Conservation (phyloP, 2,797 vertebrate genomes). For the Pagetopsis macropterus region DNA sequence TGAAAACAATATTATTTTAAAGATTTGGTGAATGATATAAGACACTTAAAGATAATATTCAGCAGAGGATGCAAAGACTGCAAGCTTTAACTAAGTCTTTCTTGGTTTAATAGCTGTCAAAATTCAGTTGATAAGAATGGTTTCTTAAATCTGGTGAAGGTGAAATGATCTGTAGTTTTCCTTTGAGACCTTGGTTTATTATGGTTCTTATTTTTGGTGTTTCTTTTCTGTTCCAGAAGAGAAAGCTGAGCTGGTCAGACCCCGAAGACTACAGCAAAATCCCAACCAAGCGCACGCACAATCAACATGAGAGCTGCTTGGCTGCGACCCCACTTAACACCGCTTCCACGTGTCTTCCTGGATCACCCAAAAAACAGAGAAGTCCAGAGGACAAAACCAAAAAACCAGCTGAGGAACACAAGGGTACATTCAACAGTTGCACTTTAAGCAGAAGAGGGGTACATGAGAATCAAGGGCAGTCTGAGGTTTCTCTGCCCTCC, state of each 20-base stretch:
- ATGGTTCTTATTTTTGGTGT: constrained; percentile 39
- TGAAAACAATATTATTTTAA: neutral
- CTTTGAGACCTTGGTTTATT: constrained; percentile 11
- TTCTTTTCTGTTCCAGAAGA: constrained; percentile 69
- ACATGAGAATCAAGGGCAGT: constrained; percentile 6
- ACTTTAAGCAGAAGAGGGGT: constrained; percentile 45
- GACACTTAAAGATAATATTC: neutral
- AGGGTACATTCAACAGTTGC: constrained; percentile 24
- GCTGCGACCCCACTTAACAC: constrained; percentile 25
- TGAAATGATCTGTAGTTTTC: neutral
- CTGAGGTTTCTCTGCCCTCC: constrained; percentile 38
- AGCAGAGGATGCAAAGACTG: neutral
- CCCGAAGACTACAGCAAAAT: constrained; percentile 34
- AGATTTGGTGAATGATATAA: neutral
- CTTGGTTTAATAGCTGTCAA: neutral
- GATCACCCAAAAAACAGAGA: constrained; percentile 29
- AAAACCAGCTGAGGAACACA: neutral
- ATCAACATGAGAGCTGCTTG: constrained; percentile 37
- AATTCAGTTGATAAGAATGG: neutral
- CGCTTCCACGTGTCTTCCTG: constrained; percentile 36
- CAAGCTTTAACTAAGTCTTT: neutral
- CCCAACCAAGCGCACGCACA: constrained; percentile 45
- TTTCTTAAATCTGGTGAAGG: neutral
- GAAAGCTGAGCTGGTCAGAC: constrained; percentile 79
- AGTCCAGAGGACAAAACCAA: neutral